Evolutionary conservation across 1,140 invertebrate species (phyloP).

Genomic region (Lasioglossum baleicum): DNA sequence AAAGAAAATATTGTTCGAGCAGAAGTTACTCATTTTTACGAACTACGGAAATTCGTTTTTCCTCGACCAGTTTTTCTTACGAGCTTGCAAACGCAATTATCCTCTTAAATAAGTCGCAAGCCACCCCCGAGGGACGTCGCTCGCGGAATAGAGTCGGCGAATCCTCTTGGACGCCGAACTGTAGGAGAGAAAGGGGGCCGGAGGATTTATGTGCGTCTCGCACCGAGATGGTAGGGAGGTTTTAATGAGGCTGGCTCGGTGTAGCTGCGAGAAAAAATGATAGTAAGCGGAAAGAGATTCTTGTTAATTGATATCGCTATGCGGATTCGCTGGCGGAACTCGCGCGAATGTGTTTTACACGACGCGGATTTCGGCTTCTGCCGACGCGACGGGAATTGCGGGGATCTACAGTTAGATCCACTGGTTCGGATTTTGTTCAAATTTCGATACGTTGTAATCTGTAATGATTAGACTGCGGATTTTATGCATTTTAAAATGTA

Average conservation of each 20-base stretch:
- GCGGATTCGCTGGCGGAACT: slow-evolving; percentile 21
- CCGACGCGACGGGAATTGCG: neutral
- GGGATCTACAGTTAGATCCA: no score
- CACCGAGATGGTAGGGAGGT: slow-evolving; percentile 34
- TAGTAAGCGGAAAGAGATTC: slow-evolving; percentile 43
- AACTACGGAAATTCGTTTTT: no score
- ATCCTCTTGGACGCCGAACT: neutral
- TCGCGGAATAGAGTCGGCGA: slow-evolving; percentile 48
- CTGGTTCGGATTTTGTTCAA: no score
- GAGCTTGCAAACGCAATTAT: no score
- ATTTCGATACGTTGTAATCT: no score
- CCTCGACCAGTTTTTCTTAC: no score
- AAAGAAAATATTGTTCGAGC: slow-evolving; percentile 62
- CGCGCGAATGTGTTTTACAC: neutral
- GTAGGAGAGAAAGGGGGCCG: neutral
- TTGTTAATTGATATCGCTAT: slow-evolving; percentile 45
- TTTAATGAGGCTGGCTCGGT: slow-evolving; percentile 38
- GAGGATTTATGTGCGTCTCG: slow-evolving; percentile 41
- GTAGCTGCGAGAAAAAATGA: slow-evolving; percentile 35
- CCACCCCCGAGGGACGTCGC: slow-evolving; percentile 38
- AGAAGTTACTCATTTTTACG: no score
- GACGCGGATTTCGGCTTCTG: neutral
- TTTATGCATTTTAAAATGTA: no score
- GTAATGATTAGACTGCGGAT: no score
- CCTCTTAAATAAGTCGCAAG: slow-evolving; percentile 60